These are phyloP conservation scores for Micromys minutus DNA, from an alignment of 2,113 vertebrate species.

Conservation along the genomic window DNA sequence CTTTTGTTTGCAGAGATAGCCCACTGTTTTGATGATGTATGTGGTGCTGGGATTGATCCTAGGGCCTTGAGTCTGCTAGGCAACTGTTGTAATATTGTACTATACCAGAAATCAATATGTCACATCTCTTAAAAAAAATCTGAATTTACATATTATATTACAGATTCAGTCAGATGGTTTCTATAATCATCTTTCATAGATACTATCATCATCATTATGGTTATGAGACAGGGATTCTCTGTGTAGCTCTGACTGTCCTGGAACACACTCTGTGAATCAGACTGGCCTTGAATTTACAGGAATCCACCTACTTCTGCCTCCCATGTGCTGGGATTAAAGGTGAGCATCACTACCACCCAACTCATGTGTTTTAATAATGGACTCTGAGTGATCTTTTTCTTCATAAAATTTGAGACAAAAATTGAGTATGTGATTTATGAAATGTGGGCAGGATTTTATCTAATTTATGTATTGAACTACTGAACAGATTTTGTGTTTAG, in stretches of 20 bases:
- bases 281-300: neutral
- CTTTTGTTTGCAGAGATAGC: conserved; percentile 47
- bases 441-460: neutral
- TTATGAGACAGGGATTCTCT: neutral
- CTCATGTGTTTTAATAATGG: neutral
- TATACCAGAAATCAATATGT: neutral
- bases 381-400: conserved; percentile 1
- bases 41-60: neutral
- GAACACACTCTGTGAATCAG: neutral
- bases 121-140: neutral
- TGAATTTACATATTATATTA: conserved; percentile 16
- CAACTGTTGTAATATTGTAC: neutral
- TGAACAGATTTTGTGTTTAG: neutral
- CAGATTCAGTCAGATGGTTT: conserved; percentile 3
- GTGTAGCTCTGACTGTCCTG: neutral
- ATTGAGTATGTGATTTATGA: neutral
- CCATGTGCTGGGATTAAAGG: neutral
- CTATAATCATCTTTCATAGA: neutral
- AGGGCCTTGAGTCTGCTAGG: neutral
- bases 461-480: neutral
- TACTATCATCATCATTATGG: neutral
- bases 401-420: conserved; percentile 7
- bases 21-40: neutral
- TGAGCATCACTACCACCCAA: neutral
- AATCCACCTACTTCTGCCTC: neutral